Percentiles rank a stretch among this genome's conserved stretches.
Evolutionary conservation across 2,797 vertebrate genomes (phyloP).

Genomic region (Delichon dasypus): DNA sequence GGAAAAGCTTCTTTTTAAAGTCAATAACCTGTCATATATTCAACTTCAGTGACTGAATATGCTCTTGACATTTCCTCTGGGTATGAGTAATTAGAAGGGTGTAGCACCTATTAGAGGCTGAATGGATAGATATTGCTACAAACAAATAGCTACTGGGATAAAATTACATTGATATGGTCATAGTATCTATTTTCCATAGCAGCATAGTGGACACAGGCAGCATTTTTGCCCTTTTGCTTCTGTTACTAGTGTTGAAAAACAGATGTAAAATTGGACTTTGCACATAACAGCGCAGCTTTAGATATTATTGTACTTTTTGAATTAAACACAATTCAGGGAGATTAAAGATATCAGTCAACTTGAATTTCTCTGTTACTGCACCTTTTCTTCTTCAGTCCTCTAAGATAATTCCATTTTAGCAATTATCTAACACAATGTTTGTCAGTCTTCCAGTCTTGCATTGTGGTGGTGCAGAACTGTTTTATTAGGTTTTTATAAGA

Average conservation of each 20-base stretch:
- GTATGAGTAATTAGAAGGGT: conserved; percentile 11
- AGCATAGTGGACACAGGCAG: neutral
- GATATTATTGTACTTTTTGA: neutral
- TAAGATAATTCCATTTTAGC: neutral
- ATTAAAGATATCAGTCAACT: neutral
- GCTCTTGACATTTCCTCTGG: neutral
- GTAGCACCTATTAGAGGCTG: neutral
- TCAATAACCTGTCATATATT: conserved; percentile 23
- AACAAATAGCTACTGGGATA: neutral
- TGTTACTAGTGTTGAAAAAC: neutral
- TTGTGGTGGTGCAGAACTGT: too few species aligned
- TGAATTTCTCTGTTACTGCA: neutral
- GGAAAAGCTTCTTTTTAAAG: neutral
- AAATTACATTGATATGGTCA: neutral
- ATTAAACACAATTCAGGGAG: neutral
- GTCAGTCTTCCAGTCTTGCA: neutral
- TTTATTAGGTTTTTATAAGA: too few species aligned
- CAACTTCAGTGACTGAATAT: neutral
- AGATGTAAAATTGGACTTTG: neutral
- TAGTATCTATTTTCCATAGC: neutral
- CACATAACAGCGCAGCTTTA: neutral
- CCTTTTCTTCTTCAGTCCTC: neutral
- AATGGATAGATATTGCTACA: neutral
- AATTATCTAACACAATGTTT: neutral
- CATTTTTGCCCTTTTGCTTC: neutral